Conservation (phyloP, 2,113 vertebrate genomes). For the Aleadryas rufinucha region DNA sequence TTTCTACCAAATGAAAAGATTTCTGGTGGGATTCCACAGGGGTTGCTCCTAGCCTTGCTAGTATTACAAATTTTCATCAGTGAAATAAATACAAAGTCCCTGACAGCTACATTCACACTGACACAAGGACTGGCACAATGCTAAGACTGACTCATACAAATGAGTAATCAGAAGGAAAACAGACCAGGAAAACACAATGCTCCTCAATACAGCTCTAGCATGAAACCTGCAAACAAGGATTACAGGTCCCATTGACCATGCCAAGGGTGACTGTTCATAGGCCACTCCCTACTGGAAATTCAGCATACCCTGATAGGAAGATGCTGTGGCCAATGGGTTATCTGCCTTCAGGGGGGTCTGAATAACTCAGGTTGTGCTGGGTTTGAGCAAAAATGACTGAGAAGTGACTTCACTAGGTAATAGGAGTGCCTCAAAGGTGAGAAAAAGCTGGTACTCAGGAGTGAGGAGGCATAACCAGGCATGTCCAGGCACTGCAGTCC, state of each 20-base stretch:
- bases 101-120: background rate
- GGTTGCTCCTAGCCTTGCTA: background rate
- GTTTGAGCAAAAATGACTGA: background rate
- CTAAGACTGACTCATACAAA: background rate
- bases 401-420: background rate
- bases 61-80: background rate
- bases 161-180: background rate
- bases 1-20: slow-evolving; percentile 17
- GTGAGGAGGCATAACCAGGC: background rate
- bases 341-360: background rate
- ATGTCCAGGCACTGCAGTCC: background rate
- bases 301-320: background rate
- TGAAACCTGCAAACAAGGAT: background rate
- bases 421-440: background rate
- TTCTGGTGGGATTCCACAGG: background rate
- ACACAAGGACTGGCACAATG: background rate
- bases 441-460: background rate
- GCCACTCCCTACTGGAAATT: background rate
- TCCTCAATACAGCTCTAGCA: background rate
- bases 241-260: background rate
- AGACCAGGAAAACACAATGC: background rate
- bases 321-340: background rate
- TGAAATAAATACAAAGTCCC: background rate
- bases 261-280: background rate
- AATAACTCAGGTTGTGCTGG: background rate